These are phyloP conservation scores for Tromatobia lineatoria DNA, from an alignment of 2,888 invertebrate species.

Conservation along the genomic window DNA sequence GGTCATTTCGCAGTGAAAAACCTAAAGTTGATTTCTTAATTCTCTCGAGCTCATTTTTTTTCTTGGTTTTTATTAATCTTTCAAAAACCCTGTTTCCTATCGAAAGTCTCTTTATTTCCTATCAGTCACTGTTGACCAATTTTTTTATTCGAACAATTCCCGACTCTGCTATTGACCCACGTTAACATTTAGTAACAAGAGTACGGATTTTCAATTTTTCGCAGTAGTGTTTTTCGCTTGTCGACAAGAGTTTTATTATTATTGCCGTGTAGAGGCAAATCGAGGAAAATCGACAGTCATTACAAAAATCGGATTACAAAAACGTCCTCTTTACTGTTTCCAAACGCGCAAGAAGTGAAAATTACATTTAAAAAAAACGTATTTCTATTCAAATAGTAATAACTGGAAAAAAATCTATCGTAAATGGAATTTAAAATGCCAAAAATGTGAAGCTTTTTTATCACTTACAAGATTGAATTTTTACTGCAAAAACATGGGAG, in stretches of 20 bases:
- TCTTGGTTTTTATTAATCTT: slow-evolving; percentile 47
- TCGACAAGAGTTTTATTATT: slow-evolving; percentile 30
- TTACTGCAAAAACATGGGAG: too few relatives aligned
- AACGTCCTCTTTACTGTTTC: too few relatives aligned
- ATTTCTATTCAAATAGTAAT: too few relatives aligned
- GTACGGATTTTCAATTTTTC: slow-evolving; percentile 30
- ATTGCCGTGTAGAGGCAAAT: slow-evolving; percentile 42
- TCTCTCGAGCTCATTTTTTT: not conserved
- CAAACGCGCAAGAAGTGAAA: too few relatives aligned
- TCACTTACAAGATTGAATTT: too few relatives aligned
- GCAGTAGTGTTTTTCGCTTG: slow-evolving; percentile 12
- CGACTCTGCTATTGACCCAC: slow-evolving; percentile 29
- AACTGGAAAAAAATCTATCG: too few relatives aligned
- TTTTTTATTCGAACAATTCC: slow-evolving; percentile 11
- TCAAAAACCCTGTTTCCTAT: slow-evolving; percentile 67
- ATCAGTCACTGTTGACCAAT: slow-evolving; percentile 15
- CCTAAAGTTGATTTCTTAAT: slow-evolving; percentile 7
- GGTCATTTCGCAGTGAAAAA: slow-evolving; percentile 29
- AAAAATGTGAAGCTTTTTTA: too few relatives aligned
- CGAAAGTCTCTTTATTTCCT: slow-evolving; percentile 32
- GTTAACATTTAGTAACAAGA: slow-evolving; percentile 25
- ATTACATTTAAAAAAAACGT: too few relatives aligned
- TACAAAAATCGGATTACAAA: too few relatives aligned
- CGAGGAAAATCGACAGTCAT: too few relatives aligned
- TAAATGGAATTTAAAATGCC: too few relatives aligned